phyloP scores from a whole-genome alignment of 2,888 invertebrate species.

The Autographa pulchrina region DNA sequence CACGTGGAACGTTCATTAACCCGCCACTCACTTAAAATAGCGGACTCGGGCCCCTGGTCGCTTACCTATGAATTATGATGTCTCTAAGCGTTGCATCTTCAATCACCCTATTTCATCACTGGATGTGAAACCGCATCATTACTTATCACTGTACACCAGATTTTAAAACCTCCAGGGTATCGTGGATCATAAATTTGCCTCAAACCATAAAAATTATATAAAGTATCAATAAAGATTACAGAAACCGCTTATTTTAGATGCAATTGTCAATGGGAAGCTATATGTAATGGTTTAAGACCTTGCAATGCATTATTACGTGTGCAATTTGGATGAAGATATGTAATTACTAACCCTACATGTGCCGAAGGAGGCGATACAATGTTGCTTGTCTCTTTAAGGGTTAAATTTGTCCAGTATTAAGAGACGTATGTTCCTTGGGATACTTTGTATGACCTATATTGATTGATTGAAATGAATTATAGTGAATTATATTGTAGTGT shows the following conservation, averaged over 20 bases:
- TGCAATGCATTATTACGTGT: neutral
- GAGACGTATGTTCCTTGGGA: neutral
- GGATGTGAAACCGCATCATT: no score
- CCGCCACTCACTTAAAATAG: no score
- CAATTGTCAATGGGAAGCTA: neutral
- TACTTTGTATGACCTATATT: neutral
- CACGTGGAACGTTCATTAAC: no score
- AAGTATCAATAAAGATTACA: neutral
- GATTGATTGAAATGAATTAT: neutral
- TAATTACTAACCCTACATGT: neutral
- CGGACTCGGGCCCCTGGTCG: no score
- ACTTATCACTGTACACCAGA: neutral
- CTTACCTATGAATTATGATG: neutral
- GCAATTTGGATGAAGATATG: neutral
- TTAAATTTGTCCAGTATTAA: neutral
- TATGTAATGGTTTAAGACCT: neutral
- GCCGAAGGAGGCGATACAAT: neutral
- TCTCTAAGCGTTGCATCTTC: neutral
- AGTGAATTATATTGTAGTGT: no score
- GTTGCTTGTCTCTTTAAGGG: neutral
- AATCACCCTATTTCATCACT: neutral
- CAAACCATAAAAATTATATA: neutral
- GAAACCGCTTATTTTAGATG: neutral
- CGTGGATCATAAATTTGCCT: neutral
- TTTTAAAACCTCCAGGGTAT: neutral